A percentile compares a stretch with the other conserved stretches of the same genome.
phyloP scores from a whole-genome alignment of 2,113 vertebrate species.

The Podarcis cretensis region DNA sequence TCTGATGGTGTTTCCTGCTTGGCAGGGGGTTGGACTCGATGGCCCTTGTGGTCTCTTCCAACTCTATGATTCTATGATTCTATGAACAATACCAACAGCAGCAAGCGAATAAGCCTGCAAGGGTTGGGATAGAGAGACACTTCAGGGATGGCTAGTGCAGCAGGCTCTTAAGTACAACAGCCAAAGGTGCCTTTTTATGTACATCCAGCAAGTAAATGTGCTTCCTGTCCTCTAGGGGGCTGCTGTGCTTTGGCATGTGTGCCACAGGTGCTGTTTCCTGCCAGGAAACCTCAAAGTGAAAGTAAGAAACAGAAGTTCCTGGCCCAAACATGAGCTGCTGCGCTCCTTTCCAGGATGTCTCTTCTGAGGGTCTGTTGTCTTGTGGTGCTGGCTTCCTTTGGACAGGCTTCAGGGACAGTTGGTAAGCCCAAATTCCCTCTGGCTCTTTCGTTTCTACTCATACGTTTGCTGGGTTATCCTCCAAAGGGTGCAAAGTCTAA shows the following conservation, averaged over 20 bases:
- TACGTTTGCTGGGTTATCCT: fast-evolving
- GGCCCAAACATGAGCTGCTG: fast-evolving
- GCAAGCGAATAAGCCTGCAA: fast-evolving
- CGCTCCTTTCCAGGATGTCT: background rate
- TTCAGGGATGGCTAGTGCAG: background rate
- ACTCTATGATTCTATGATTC: too few species aligned
- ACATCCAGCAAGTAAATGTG: background rate
- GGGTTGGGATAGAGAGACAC: background rate
- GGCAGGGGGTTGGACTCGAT: too few species aligned
- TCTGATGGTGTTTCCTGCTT: too few species aligned
- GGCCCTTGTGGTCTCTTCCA: too few species aligned
- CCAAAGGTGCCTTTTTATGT: background rate
- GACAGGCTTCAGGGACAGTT: slow-evolving; percentile 19
- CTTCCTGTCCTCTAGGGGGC: background rate
- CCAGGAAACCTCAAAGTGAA: background rate
- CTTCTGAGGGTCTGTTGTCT: background rate
- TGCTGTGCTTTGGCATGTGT: background rate
- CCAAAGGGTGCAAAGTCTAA: background rate
- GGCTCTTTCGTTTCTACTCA: background rate
- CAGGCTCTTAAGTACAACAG: background rate
- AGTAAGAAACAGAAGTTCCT: background rate
- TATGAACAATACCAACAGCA: background rate
- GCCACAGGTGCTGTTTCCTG: fast-evolving
- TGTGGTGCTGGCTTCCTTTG: slow-evolving; percentile 21
- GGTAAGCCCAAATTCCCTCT: background rate